These are phyloP conservation scores for Drosophila anomelani DNA, from an alignment of 2,888 invertebrate species.

Conservation along the genomic window DNA sequence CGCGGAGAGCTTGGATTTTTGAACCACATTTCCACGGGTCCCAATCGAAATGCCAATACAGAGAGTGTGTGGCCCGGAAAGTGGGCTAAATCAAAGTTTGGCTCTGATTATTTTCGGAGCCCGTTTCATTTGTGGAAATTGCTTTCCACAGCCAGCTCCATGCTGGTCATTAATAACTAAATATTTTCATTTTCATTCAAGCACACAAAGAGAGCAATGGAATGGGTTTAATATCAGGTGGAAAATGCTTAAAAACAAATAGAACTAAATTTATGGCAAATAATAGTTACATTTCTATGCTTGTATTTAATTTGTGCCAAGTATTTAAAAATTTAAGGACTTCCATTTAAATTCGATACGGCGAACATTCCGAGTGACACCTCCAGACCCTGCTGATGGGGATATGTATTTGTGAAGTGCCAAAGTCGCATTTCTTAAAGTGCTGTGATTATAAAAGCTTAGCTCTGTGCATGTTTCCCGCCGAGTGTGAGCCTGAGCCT, in stretches of 20 bases:
- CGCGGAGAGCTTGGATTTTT: conserved; percentile 21
- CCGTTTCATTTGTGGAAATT: conserved; percentile 3
- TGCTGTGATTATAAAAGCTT: conserved; percentile 39
- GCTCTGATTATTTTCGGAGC: background rate
- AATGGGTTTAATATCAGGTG: background rate
- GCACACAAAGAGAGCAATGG: background rate
- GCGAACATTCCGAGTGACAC: conserved; percentile 2
- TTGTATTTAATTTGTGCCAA: background rate
- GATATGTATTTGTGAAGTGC: background rate
- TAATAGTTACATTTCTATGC: no score
- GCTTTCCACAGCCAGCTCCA: background rate
- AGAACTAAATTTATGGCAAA: no score
- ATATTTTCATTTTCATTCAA: background rate
- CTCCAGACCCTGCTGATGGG: background rate
- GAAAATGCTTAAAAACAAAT: background rate
- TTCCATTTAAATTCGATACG: background rate
- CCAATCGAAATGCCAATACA: conserved; percentile 32
- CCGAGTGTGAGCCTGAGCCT: conserved; percentile 22
- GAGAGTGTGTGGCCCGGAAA: conserved; percentile 12
- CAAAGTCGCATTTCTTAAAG: conserved; percentile 29
- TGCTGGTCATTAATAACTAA: background rate
- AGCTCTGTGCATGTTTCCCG: conserved; percentile 20
- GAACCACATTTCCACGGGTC: conserved; percentile 20
- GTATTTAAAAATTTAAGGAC: background rate
- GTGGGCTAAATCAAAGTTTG: conserved; percentile 2